These are phyloP conservation scores for Dinomys branickii DNA, from an alignment of 2,113 vertebrate species.

Conservation along the genomic window DNA sequence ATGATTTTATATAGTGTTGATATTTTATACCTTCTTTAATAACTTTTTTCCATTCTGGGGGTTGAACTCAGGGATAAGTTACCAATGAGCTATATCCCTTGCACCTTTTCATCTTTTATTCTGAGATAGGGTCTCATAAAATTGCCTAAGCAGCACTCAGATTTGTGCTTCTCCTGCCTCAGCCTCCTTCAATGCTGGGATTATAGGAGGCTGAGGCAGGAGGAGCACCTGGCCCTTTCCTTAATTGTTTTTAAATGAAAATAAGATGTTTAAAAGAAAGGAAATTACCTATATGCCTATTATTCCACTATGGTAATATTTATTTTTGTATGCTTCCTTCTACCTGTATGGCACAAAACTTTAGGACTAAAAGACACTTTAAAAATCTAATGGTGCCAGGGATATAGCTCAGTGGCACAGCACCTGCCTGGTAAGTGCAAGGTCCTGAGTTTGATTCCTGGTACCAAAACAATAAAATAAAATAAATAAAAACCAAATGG, in stretches of 20 bases:
- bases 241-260: neutral
- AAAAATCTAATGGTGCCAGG: too few species aligned
- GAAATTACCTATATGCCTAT: neutral
- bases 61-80: neutral
- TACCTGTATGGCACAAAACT: neutral
- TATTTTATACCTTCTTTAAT: conserved; percentile 5
- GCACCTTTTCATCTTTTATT: neutral
- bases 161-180: neutral
- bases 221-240: neutral
- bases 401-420: too few species aligned
- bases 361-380: neutral
- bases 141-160: neutral
- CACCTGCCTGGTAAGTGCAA: too few species aligned
- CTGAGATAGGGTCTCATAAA: neutral
- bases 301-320: neutral
- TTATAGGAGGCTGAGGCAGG: neutral
- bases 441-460: too few species aligned
- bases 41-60: neutral
- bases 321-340: conserved; percentile 24
- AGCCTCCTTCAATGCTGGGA: neutral
- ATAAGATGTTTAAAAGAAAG: neutral
- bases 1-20: conserved; percentile 16
- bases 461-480: too few species aligned
- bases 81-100: neutral
- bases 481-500: conserved; percentile 22